phyloP scores from a whole-genome alignment of 2,113 vertebrate genomes.

The Coracopsis vasa region DNA sequence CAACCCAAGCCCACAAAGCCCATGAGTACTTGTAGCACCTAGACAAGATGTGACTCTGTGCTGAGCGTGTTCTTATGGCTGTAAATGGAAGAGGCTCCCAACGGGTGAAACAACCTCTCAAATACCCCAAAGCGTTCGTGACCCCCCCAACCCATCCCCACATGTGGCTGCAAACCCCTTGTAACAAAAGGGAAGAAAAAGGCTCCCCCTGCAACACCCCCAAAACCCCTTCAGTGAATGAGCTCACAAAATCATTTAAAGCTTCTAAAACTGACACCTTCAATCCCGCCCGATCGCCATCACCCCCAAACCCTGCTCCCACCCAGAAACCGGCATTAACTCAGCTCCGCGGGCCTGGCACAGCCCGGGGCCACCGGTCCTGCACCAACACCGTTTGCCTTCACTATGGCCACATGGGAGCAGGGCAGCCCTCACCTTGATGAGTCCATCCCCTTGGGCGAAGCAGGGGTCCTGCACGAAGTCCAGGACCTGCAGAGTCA shows the following conservation, averaged over 20 bases:
- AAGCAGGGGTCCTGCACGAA: slow-evolving; percentile 95
- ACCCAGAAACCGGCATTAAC: neutral
- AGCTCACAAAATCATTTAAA: neutral
- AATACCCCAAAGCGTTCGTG: accelerated
- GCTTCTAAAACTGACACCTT: accelerated
- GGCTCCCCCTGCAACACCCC: accelerated
- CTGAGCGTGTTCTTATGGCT: accelerated
- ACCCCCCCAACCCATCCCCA: accelerated
- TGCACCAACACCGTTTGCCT: neutral
- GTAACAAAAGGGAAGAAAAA: accelerated
- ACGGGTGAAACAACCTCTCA: accelerated
- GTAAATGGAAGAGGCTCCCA: accelerated
- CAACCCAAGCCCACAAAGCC: neutral
- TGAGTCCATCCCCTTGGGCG: slow-evolving; percentile 91
- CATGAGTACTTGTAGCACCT: accelerated
- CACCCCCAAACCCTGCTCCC: too few species aligned
- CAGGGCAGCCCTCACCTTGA: slow-evolving; percentile 79
- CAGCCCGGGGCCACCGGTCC: too few species aligned
- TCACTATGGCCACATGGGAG: accelerated
- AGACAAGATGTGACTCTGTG: accelerated
- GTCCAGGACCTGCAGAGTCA: slow-evolving; percentile 90
- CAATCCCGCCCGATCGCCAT: accelerated
- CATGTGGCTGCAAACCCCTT: accelerated
- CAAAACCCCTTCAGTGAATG: accelerated
- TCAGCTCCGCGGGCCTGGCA: too few species aligned